These are phyloP conservation scores for Teleogryllus occipitalis DNA, from an alignment of 1,140 invertebrate genomes.

Conservation along the genomic window DNA sequence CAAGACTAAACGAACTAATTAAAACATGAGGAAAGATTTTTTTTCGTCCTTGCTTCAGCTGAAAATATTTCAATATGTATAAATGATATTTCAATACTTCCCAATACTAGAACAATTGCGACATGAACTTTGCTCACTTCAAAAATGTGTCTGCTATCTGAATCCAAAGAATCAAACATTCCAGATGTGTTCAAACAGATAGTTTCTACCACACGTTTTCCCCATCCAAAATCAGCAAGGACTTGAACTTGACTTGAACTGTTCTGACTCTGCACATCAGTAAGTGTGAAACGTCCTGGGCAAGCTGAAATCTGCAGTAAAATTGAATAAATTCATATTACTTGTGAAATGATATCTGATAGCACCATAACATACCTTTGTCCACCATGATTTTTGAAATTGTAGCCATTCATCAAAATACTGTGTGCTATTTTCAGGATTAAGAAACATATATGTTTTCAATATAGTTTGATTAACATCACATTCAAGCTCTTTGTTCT, in stretches of 20 bases:
- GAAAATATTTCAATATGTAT: slow-evolving; percentile 24
- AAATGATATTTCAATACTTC: slow-evolving; percentile 10
- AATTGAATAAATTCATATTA: neutral
- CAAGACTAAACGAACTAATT: slow-evolving; percentile 45
- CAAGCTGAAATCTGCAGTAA: slow-evolving; percentile 51
- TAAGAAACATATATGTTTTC: slow-evolving; percentile 32
- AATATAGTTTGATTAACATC: slow-evolving; percentile 15
- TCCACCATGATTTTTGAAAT: slow-evolving; percentile 73
- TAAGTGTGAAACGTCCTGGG: slow-evolving; percentile 50
- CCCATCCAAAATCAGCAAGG: slow-evolving; percentile 42
- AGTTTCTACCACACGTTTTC: slow-evolving; percentile 34
- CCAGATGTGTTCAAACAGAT: slow-evolving; percentile 24
- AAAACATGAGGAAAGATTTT: slow-evolving; percentile 36
- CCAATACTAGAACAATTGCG: no score
- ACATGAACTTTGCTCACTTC: no score
- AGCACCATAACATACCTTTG: slow-evolving; percentile 42
- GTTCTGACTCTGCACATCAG: slow-evolving; percentile 40
- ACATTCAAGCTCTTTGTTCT: neutral
- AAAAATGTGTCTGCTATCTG: neutral
- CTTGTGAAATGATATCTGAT: neutral
- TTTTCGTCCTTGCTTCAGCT: slow-evolving; percentile 40
- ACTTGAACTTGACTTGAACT: slow-evolving; percentile 40
- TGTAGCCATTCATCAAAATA: slow-evolving; percentile 61
- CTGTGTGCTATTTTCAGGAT: slow-evolving; percentile 38
- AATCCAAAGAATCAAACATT: slow-evolving; percentile 24